Evolutionary conservation across 2,797 vertebrate genomes (phyloP).

Genomic region (Typhlichthys eigenmanni): DNA sequence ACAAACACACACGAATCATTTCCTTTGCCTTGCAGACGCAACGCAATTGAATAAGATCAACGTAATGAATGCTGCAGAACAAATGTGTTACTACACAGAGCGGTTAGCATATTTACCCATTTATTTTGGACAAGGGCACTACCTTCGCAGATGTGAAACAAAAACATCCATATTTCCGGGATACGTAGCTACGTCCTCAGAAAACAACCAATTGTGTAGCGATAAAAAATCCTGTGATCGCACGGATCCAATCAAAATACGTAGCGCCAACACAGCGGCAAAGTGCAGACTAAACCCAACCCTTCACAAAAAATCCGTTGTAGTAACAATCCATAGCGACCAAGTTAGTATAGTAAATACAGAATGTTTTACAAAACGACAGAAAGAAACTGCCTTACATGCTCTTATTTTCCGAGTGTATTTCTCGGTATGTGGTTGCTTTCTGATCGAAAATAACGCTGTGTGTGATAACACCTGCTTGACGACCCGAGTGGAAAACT

Average conservation of each 20-base stretch:
- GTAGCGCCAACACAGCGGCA: conserved; percentile 23
- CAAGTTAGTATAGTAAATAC: conserved; percentile 1
- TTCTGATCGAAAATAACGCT: not conserved
- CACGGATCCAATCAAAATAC: conserved; percentile 58
- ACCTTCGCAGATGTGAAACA: conserved; percentile 21
- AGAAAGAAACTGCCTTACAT: too few relatives aligned
- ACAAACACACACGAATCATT: not conserved
- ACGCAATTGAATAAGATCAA: not conserved
- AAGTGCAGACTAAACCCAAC: conserved; percentile 2
- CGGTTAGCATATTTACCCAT: conserved; percentile 76
- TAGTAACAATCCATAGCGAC: conserved; percentile 54
- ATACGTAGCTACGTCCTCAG: conserved; percentile 34
- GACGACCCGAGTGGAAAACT: not conserved
- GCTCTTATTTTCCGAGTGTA: not conserved
- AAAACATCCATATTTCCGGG: conserved; percentile 64
- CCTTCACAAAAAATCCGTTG: conserved; percentile 36
- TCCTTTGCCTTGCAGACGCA: not conserved
- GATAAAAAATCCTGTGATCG: not conserved
- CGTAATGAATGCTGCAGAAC: not conserved
- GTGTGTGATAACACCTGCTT: not conserved
- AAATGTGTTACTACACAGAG: not conserved
- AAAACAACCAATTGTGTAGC: conserved; percentile 51
- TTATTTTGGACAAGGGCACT: conserved; percentile 13
- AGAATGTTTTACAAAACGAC: conserved; percentile 8
- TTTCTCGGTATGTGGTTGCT: too few relatives aligned